phyloP scores from a whole-genome alignment of 1,140 invertebrate species.

The Capitella teleta region DNA sequence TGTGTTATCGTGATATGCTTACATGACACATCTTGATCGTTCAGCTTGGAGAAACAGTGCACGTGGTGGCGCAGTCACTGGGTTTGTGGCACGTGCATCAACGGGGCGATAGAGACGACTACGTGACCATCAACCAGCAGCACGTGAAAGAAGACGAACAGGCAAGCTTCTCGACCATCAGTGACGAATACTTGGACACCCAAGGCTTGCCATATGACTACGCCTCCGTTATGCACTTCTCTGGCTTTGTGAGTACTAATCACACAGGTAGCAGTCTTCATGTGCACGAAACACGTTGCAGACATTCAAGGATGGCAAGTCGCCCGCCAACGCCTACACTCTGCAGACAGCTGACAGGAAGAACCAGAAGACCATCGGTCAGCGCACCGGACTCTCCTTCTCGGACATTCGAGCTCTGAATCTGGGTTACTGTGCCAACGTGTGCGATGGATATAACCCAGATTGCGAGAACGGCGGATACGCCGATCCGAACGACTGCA shows the following conservation, averaged over 20 bases:
- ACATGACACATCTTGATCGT: not conserved
- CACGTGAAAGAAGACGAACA: slow-evolving; percentile 31
- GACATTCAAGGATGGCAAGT: too few species aligned
- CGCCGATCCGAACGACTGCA: slow-evolving; percentile 29
- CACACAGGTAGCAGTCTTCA: too few species aligned
- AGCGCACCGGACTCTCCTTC: slow-evolving; percentile 28
- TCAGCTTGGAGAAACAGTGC: slow-evolving; percentile 13
- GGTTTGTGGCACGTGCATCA: slow-evolving; percentile 40
- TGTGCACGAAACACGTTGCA: too few species aligned
- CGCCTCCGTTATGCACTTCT: slow-evolving; percentile 37
- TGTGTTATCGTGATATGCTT: not conserved
- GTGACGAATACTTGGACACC: slow-evolving; percentile 20
- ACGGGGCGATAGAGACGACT: slow-evolving; percentile 30
- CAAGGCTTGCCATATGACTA: slow-evolving; percentile 32
- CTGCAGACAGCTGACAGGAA: slow-evolving; percentile 19
- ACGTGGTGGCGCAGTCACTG: slow-evolving; percentile 37
- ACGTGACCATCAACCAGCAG: slow-evolving; percentile 33
- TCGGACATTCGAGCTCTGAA: slow-evolving; percentile 33
- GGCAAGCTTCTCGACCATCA: slow-evolving; percentile 19
- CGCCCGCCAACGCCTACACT: too few species aligned
- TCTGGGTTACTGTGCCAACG: slow-evolving; percentile 30
- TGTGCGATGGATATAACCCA: not conserved
- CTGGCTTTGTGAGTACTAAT: slow-evolving; percentile 19
- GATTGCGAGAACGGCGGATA: slow-evolving; percentile 26
- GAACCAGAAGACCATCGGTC: slow-evolving; percentile 24